Evolutionary conservation across 2,888 invertebrate genomes (phyloP), one percentile per base, ranked within the genome.

Genomic region (Clanis bilineata): DNA sequence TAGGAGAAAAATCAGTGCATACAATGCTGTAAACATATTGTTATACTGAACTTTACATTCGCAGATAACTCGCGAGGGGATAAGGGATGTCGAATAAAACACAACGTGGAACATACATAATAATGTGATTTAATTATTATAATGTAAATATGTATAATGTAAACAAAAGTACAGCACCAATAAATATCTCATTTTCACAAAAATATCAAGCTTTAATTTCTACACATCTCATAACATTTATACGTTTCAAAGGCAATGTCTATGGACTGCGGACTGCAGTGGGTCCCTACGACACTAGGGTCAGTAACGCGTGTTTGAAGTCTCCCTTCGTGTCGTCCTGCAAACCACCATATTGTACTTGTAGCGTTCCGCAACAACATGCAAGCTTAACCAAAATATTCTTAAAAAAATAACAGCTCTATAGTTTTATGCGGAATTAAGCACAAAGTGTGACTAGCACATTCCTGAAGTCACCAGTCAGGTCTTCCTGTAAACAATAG

Each of bases 321-420:
- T 95, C 95, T 60, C 95, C 95, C 76, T 94, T 94, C 73, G 94
- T 90, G 88, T 95, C 95, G 78, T 94, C 94, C 94, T 95, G 94
- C 81, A 93, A 93, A 88, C 83, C 80, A 86, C 86, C 83, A 87
- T 82, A 88, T 84, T 82, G 82, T 78, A 83, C 83, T 74, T 71
- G 72, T 77, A 77, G 73, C 77, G 73, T 74, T 73, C 76, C 70
- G 75, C 72, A 68, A 74, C 66, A 73, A 72, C 85, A 86, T 82
- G 84, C 85, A 79, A 82, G 79, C 78, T 76, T 68, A 78, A 75
- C 69, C 75, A 65, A n/a, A 70, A 74, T 77, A 77, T 73, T 76
- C 66, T 64, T 78, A 76, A 76, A 80, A 81, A 82, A 77, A 80
- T 73, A 78, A 63, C 65, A 67, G 67, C 62, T 65, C 66, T 67